These are phyloP conservation scores for Silurus aristotelis DNA, from an alignment of 2,797 vertebrate species.

Conservation along the genomic window DNA sequence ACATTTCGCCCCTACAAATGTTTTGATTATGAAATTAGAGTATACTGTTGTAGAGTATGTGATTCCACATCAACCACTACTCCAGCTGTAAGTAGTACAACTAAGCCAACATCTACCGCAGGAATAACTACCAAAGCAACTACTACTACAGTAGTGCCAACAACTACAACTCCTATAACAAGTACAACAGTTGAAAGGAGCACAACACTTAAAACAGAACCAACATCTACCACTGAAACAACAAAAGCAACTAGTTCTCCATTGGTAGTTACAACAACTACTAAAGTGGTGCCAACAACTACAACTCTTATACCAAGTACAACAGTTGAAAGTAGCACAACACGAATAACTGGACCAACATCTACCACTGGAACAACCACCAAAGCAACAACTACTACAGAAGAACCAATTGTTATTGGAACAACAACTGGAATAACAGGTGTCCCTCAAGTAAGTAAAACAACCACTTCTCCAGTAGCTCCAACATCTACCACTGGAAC, in stretches of 20 bases:
- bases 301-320: background rate
- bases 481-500: background rate
- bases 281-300: background rate
- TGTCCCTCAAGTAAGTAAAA: no score
- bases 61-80: background rate
- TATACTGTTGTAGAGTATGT: constrained; percentile 60
- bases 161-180: background rate
- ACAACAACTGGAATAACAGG: background rate
- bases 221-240: background rate
- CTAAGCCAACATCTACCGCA: constrained; percentile 17
- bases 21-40: constrained; percentile 65
- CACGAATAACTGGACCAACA: background rate
- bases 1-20: constrained; percentile 44
- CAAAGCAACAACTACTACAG: background rate
- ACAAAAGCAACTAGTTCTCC: background rate
- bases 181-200: background rate
- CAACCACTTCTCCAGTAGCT: no score
- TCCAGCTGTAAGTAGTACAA: background rate
- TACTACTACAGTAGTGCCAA: background rate
- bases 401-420: background rate
- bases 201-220: background rate
- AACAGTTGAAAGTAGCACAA: background rate
- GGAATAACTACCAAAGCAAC: background rate
- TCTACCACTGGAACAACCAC: no score
- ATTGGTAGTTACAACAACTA: no score